Percentiles rank a stretch among this genome's conserved stretches.
Conservation (phyloP, 2,797 vertebrate genomes). For the Cryptoprocta ferox region DNA sequence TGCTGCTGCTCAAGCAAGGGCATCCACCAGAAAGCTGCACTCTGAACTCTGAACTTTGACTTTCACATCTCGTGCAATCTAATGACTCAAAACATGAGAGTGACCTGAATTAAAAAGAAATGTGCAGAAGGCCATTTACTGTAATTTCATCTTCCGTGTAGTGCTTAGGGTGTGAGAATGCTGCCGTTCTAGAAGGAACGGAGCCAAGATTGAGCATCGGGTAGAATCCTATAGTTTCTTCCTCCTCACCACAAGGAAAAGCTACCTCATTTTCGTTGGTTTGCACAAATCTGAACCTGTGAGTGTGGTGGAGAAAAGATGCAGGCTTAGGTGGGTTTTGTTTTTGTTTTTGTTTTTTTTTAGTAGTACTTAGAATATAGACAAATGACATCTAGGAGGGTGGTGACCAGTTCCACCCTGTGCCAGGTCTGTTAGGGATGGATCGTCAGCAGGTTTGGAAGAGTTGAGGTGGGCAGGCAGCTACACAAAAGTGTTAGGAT, state of each 20-base stretch:
- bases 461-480: not conserved
- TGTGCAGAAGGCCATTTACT: not conserved
- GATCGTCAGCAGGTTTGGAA: not conserved
- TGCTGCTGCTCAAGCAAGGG: not conserved
- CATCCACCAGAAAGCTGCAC: not conserved
- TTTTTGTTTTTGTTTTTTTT: not conserved
- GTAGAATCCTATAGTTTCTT: not conserved
- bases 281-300: not conserved
- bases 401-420: not conserved
- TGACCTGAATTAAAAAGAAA: constrained; percentile 67
- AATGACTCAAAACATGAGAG: not conserved
- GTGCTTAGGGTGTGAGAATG: not conserved
- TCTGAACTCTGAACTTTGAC: not conserved
- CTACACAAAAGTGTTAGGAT: not conserved
- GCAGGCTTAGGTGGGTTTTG: not conserved
- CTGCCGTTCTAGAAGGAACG: not conserved
- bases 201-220: not conserved
- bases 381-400: not conserved
- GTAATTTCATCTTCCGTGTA: constrained; percentile 49
- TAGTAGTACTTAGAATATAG: not conserved
- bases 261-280: not conserved
- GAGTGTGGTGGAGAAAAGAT: not conserved
- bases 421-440: not conserved
- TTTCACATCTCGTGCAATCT: not conserved
- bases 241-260: not conserved